Conservation (phyloP, 2,797 vertebrate genomes). For the Alauda arvensis region DNA sequence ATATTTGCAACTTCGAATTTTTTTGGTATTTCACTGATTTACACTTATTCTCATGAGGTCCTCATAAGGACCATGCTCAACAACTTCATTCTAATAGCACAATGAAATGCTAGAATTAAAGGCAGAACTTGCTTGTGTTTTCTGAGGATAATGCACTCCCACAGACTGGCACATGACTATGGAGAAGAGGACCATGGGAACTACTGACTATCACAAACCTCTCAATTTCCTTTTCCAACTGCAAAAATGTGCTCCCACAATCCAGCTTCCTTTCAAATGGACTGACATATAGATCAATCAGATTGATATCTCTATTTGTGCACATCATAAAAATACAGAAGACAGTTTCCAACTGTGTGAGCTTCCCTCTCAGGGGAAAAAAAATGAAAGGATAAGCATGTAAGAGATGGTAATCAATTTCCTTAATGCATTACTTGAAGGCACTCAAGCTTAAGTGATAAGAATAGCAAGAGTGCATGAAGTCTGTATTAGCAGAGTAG, state of each 20-base stretch:
- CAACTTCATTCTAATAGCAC: neutral
- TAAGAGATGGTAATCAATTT: conserved; percentile 1
- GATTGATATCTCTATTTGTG: neutral
- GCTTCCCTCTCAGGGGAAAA: neutral
- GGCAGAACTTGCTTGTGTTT: neutral
- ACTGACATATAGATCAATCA: neutral
- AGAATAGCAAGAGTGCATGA: neutral
- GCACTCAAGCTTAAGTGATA: neutral
- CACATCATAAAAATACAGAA: neutral
- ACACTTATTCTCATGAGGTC: neutral
- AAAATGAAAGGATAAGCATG: neutral
- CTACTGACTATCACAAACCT: neutral
- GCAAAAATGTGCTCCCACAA: neutral
- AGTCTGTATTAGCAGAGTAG: neutral
- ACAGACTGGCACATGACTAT: neutral
- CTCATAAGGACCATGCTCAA: neutral
- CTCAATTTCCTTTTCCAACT: neutral
- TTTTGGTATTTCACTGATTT: neutral
- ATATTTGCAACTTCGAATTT: neutral
- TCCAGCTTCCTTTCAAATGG: neutral
- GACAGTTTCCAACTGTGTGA: neutral
- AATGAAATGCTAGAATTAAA: neutral
- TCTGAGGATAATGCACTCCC: neutral
- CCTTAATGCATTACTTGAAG: neutral
- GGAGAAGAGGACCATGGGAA: neutral